Evolutionary conservation across 92 coral and sea anemone genomes (phyloP).

Genomic region (Porites lobata): DNA sequence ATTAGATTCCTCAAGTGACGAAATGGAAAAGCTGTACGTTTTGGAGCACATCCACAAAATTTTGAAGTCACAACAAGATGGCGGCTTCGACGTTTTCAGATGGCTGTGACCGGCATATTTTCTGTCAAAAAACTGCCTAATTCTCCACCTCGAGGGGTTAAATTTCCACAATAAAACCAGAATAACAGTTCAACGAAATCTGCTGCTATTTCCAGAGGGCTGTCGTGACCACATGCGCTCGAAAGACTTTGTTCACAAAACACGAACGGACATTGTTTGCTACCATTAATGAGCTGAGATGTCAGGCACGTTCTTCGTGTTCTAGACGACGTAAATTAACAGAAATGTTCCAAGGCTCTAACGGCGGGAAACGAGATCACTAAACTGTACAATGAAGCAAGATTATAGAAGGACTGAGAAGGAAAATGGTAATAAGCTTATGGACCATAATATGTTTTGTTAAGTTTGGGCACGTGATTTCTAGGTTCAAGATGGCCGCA

Average conservation of each 20-base stretch:
- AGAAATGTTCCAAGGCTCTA: constrained; percentile 59
- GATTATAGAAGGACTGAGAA: constrained; percentile 82
- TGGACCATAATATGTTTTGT: constrained; percentile 90
- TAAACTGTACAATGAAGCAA: constrained; percentile 79
- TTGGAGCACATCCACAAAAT: constrained; percentile 32
- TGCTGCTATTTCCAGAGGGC: constrained; percentile 40
- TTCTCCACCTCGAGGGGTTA: constrained; percentile 4
- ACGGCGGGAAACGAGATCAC: constrained; percentile 93
- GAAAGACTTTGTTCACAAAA: constrained; percentile 45
- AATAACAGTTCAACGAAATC: constrained; percentile 39
- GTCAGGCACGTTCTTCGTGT: constrained; percentile 24
- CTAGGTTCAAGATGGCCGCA: constrained; percentile 48
- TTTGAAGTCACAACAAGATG: constrained; percentile 29
- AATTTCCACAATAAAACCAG: constrained; percentile 35
- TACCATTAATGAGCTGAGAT: constrained; percentile 41
- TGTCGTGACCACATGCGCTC: constrained; percentile 65
- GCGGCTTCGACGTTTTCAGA: constrained; percentile 24
- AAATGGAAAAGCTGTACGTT: constrained; percentile 9
- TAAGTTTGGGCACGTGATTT: constrained; percentile 55
- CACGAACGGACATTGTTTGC: constrained; percentile 27
- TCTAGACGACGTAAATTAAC: constrained; percentile 7
- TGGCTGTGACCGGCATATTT: constrained; percentile 17
- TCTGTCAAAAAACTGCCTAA: not conserved
- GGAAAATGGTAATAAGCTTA: constrained; percentile 77
- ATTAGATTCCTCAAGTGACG: constrained; percentile 31